Evolutionary conservation across 2,888 invertebrate species (phyloP).

Genomic region (Microplitis deprimator): DNA sequence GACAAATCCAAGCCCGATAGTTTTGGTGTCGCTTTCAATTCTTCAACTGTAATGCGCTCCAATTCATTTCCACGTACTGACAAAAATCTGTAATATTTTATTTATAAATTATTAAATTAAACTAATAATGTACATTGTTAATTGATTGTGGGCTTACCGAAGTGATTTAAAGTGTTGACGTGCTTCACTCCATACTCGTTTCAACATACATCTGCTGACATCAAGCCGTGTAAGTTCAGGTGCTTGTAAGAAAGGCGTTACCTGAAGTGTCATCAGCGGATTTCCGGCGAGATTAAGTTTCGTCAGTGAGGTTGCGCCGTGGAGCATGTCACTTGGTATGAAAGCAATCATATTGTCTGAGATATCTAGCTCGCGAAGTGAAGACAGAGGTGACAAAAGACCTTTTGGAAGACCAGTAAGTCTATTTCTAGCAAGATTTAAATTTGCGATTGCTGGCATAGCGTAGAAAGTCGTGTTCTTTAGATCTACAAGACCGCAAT

Average conservation of each 20-base stretch:
- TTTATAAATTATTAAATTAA: slow-evolving; percentile 6
- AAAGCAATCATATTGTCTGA: slow-evolving; percentile 79
- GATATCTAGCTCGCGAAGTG: slow-evolving; percentile 80
- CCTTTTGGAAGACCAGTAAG: slow-evolving; percentile 59
- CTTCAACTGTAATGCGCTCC: slow-evolving; percentile 73
- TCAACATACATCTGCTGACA: slow-evolving; percentile 79
- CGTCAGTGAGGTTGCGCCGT: slow-evolving; percentile 77
- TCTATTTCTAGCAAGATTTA: slow-evolving; percentile 79
- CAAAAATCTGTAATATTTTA: slow-evolving; percentile 56
- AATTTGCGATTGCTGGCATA: slow-evolving; percentile 79
- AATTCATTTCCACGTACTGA: slow-evolving; percentile 64
- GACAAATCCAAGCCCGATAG: slow-evolving; percentile 77
- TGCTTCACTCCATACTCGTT: slow-evolving; percentile 77
- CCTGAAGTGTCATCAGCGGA: slow-evolving; percentile 78
- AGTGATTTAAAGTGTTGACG: slow-evolving; percentile 62
- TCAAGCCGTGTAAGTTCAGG: slow-evolving; percentile 79
- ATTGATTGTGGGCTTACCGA: slow-evolving; percentile 52
- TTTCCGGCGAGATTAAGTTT: slow-evolving; percentile 82
- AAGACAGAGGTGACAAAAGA: slow-evolving; percentile 71
- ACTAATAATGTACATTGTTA: background rate
- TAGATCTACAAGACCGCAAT: slow-evolving; percentile 79
- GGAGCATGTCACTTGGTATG: slow-evolving; percentile 78
- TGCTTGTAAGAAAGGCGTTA: slow-evolving; percentile 78
- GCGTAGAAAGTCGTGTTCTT: slow-evolving; percentile 79
- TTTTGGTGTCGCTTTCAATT: slow-evolving; percentile 75